Percentiles rank a stretch among this genome's conserved stretches.
Evolutionary conservation across 2,797 vertebrate species (phyloP).

Genomic region (Scolopax rusticola): DNA sequence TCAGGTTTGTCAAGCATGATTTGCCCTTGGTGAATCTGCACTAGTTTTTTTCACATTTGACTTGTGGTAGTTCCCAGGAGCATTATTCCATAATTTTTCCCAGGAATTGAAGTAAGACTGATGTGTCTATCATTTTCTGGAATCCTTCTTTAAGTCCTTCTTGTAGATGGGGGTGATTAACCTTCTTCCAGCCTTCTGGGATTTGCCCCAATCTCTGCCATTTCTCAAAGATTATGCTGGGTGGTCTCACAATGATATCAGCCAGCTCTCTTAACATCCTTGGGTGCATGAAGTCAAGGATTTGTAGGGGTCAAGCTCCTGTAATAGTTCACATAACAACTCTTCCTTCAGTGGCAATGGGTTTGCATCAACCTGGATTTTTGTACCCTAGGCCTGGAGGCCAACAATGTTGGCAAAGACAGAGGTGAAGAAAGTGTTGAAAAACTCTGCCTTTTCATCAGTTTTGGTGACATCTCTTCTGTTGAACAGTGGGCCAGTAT

Average conservation of each 20-base stretch:
- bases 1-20: neutral
- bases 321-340: neutral
- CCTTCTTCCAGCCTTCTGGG: neutral
- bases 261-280: neutral
- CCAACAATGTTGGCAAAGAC: neutral
- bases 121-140: neutral
- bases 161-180: no score
- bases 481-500: neutral
- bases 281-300: neutral
- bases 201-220: fast-evolving
- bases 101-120: neutral
- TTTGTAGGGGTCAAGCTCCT: neutral
- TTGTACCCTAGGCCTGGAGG: neutral
- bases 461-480: neutral
- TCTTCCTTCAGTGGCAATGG: neutral
- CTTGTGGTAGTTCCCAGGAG: neutral
- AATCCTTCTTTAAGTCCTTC: neutral
- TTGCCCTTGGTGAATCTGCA: neutral
- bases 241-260: fast-evolving
- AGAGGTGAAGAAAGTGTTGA: neutral
- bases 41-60: neutral
- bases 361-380: neutral
- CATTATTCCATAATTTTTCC: neutral
- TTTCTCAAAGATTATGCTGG: neutral
- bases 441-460: neutral